Base-by-base conservation (phyloP, 1,140 invertebrate genomes). In the Diorhabda sublineata region DNA sequence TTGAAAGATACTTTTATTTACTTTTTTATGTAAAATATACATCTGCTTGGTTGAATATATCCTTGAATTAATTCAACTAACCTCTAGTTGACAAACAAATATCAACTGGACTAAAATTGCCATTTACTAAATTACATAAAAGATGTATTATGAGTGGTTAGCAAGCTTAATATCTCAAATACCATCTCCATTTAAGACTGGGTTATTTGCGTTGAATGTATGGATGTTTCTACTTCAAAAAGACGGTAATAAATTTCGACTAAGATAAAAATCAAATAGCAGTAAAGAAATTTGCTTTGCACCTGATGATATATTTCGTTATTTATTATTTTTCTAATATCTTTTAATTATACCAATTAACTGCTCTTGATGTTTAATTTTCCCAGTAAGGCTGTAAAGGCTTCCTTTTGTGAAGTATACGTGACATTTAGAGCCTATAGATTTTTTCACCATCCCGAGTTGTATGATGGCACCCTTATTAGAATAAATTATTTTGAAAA, bases 191-290 rank as follows among this genome's bases (percentile, higher is more conserved):
- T 62, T 11, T 62, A 52, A 6, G 9, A 9, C 5, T 43, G 61
- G 43, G 42, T 11, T 62, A 62, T 62, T 62, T 62, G 43, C 61
- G 45, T 62, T 62, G 11, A 62, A 62, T 52, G 45, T 52, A 52
- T 52, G 45, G 45, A 9, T 52, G 8, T 52, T 52, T 52, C n/a
- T 52, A 52, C 6, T 52, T 6, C 47, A 2, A 52, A n/a, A 52
- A 52, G 47, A 52, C 47, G n/a, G 47, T 52, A n/a, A 52, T 52
- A 52, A 8, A 52, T 52, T 52, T n/a, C 47, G n/a, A 8, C 47
- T 8, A 52, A 3, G 47, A 52, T 52, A 52, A 52, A 3, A n/a
- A 52, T 52, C 47, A 52, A 52, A 52, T 52, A n/a, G 4, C 6
- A 52, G 4, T 52, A n/a, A 4, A 52, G 47, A 52, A 52, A 52